Percentiles rank a stretch among this genome's conserved stretches.
phyloP scores from a whole-genome alignment of 2,888 invertebrate genomes.

The Tenthredo notha region DNA sequence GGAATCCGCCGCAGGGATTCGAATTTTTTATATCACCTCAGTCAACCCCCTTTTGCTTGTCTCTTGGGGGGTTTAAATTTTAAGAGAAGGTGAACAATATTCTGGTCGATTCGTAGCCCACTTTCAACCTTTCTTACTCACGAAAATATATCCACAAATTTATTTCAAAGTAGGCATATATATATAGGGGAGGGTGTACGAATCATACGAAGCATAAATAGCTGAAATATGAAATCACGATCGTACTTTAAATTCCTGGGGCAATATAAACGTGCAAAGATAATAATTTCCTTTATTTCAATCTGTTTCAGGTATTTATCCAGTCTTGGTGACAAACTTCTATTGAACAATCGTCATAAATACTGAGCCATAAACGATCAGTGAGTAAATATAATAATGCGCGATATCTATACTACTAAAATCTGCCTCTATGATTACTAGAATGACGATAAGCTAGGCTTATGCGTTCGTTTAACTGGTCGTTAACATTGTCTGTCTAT shows the following conservation, averaged over 20 bases:
- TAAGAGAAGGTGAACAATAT: conserved; percentile 31
- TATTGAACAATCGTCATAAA: not conserved
- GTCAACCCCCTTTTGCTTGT: not conserved
- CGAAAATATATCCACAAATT: not conserved
- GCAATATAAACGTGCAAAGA: not conserved
- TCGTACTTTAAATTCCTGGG: not conserved
- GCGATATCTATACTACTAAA: conserved; percentile 24
- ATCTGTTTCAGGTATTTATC: conserved; percentile 47
- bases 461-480: conserved; percentile 36
- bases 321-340: not conserved
- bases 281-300: not conserved
- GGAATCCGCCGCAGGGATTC: conserved; percentile 47
- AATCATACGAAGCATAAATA: no score
- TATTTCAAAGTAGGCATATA: not conserved
- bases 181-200: no score
- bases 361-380: conserved; percentile 11
- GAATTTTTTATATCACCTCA: conserved; percentile 46
- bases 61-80: conserved; percentile 42
- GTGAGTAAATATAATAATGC: conserved; percentile 46
- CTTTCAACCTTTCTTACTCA: conserved; percentile 7
- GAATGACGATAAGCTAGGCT: conserved; percentile 29
- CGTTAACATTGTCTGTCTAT: conserved; percentile 8
- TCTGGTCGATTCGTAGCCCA: conserved; percentile 35
- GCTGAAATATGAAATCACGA: not conserved
- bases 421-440: conserved; percentile 4